A percentile compares a stretch with the other conserved stretches of the same genome.
Conservation (phyloP, 2,797 vertebrate species). For the Melanotaenia trifasciata region DNA sequence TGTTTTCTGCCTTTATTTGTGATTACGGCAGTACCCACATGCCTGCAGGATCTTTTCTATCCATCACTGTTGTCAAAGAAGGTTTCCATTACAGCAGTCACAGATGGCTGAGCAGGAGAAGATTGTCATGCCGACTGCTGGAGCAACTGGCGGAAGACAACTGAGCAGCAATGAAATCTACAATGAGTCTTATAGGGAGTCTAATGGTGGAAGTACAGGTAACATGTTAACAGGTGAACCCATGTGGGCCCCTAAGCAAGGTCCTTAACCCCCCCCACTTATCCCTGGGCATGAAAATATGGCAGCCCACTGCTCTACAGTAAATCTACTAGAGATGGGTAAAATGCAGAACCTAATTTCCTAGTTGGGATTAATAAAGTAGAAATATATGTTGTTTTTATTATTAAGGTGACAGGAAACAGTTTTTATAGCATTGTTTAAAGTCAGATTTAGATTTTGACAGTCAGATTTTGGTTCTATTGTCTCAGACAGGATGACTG, state of each 20-base stretch:
- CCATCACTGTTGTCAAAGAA: slow-evolving; percentile 61
- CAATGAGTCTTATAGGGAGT: slow-evolving; percentile 43
- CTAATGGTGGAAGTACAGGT: slow-evolving; percentile 32
- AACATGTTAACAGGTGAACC: too few species aligned
- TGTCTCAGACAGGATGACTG: slow-evolving; percentile 25
- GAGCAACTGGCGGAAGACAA: slow-evolving; percentile 37
- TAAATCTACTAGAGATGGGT: too few species aligned
- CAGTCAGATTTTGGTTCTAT: slow-evolving; percentile 7
- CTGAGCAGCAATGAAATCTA: slow-evolving; percentile 38
- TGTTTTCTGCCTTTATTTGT: slow-evolving; percentile 51
- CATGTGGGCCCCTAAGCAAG: too few species aligned
- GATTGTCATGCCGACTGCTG: slow-evolving; percentile 30
- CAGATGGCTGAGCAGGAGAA: slow-evolving; percentile 67
- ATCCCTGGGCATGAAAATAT: too few species aligned
- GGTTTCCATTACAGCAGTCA: slow-evolving; percentile 70
- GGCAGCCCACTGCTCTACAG: too few species aligned
- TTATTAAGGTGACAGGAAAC: background rate
- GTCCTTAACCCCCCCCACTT: too few species aligned
- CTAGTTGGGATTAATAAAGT: too few species aligned
- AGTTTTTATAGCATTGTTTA: background rate
- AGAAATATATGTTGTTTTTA: too few species aligned
- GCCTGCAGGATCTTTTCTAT: slow-evolving; percentile 52
- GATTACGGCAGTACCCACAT: slow-evolving; percentile 40
- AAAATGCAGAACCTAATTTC: too few species aligned
- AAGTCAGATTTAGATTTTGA: slow-evolving; percentile 9